phyloP scores from a whole-genome alignment of 2,113 vertebrate genomes.

The Melanerpes aurifrons region DNA sequence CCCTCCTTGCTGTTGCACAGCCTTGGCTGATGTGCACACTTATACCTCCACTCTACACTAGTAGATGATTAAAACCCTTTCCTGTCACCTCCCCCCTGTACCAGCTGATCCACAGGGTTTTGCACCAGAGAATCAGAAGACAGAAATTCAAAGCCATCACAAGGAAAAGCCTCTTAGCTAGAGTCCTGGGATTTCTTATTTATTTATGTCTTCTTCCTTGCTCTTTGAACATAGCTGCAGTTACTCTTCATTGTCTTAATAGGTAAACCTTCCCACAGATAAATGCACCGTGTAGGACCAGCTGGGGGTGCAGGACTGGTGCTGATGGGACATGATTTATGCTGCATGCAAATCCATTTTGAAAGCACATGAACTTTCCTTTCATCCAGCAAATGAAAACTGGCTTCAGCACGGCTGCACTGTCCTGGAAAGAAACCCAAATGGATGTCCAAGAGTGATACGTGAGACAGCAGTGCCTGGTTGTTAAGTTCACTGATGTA shows the following conservation, averaged over 20 bases:
- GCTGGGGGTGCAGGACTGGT: background rate
- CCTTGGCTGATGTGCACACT: background rate
- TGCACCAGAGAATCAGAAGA: background rate
- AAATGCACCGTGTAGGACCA: background rate
- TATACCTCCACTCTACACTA: background rate
- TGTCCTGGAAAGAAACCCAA: slow-evolving; percentile 19
- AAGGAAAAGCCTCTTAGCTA: background rate
- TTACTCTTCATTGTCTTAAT: background rate
- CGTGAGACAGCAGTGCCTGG: background rate
- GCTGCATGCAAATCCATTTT: background rate
- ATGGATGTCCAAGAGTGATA: background rate
- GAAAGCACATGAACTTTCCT: background rate
- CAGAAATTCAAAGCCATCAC: background rate
- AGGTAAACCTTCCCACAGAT: background rate
- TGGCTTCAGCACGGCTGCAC: background rate
- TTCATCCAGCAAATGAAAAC: slow-evolving; percentile 40
- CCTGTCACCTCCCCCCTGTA: background rate
- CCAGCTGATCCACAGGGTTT: background rate
- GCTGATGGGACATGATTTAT: background rate
- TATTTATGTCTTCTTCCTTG: slow-evolving; percentile 13
- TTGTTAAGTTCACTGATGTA: background rate
- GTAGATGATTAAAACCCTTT: background rate
- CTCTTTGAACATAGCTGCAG: slow-evolving; percentile 9
- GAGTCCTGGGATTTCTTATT: background rate
- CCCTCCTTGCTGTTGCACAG: background rate